Conservation (phyloP, 2,113 vertebrate genomes). For the Oenanthe oenanthe region DNA sequence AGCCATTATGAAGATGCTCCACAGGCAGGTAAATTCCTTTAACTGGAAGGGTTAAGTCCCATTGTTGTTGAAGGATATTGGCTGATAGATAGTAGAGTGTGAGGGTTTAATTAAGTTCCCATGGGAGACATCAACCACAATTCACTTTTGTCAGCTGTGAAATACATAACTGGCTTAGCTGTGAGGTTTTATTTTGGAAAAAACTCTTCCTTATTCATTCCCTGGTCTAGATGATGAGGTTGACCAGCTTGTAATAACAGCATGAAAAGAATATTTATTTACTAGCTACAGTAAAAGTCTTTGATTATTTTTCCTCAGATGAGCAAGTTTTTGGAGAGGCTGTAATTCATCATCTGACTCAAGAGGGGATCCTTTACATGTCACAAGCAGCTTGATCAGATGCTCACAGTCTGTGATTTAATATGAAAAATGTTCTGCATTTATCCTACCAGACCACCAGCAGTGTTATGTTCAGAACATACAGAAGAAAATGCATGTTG, state of each 20-base stretch:
- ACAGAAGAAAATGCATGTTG: neutral
- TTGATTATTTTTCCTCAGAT: conserved; percentile 36
- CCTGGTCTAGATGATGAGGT: neutral
- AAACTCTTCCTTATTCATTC: neutral
- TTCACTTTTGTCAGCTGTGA: neutral
- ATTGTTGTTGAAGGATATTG: neutral
- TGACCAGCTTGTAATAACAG: conserved; percentile 26
- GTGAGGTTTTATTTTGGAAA: neutral
- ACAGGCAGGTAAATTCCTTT: neutral
- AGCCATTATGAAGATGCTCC: neutral
- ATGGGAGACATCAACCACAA: neutral
- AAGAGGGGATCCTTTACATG: neutral
- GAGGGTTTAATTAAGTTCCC: neutral
- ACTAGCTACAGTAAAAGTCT: neutral
- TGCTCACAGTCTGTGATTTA: neutral
- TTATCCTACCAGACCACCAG: conserved; percentile 19
- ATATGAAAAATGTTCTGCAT: conserved; percentile 25
- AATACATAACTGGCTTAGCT: neutral
- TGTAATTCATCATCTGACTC: neutral
- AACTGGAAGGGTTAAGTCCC: neutral
- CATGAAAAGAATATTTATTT: conserved; percentile 30
- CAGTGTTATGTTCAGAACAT: neutral
- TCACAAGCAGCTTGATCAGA: neutral
- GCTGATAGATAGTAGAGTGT: neutral
- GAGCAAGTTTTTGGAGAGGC: conserved; percentile 1